These are phyloP conservation scores for Podabrus alpinus DNA, from an alignment of 2,888 invertebrate species.

Conservation along the genomic window DNA sequence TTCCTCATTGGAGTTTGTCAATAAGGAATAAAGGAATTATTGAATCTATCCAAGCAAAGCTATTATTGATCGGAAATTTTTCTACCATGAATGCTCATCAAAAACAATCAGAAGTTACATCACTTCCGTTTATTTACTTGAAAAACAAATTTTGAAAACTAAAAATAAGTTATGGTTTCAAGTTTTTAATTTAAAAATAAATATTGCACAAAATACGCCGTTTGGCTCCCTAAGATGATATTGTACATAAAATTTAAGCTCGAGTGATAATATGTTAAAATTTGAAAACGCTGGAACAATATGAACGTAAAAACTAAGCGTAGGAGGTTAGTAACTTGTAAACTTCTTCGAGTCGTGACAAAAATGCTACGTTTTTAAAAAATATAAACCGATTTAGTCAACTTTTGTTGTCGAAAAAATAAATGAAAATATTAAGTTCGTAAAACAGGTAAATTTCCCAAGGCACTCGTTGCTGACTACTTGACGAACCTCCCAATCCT, in stretches of 20 bases:
- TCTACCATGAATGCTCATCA: background rate
- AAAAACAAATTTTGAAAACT: background rate
- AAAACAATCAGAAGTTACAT: background rate
- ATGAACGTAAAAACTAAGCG: background rate
- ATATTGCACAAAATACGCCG: background rate
- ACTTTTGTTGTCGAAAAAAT: background rate
- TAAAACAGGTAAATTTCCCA: constrained; percentile 1
- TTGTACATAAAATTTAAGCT: background rate
- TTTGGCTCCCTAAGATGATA: background rate
- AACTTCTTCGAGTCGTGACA: background rate
- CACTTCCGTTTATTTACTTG: background rate
- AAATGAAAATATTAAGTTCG: background rate
- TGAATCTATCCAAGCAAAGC: background rate
- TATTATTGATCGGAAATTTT: background rate
- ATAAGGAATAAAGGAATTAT: background rate
- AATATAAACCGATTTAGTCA: background rate
- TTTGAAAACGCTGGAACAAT: background rate
- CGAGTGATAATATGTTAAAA: background rate
- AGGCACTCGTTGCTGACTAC: background rate
- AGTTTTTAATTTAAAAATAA: background rate
- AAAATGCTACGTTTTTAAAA: background rate
- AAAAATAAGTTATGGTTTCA: background rate
- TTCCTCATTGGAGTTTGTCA: background rate
- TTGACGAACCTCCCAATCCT: background rate
- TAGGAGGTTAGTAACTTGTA: background rate